Base-by-base conservation (phyloP, 1,140 invertebrate genomes). In the Ostrea edulis region DNA sequence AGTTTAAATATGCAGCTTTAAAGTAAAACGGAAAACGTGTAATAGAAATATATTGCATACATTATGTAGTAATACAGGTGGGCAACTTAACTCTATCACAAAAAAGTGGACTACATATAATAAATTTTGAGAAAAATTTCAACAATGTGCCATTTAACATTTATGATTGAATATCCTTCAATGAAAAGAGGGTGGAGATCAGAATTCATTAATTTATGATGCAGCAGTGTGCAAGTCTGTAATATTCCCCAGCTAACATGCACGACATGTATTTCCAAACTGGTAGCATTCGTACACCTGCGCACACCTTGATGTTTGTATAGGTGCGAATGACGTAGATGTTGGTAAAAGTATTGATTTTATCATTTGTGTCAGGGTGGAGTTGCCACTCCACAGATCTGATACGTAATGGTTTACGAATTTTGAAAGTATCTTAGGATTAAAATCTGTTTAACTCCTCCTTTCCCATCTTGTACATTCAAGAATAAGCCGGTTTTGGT, bases 311-410 rank as follows among this genome's bases (percentile, higher is more conserved):
- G 29, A 77, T 77, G 29, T 77, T 77, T 77, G 29, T 35, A 77
- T 77, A 77, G 68, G 68, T 77, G 68, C 22, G 25, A 77, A 22
- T 77, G 68, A 77, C 68, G 68, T 77, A 77, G 68, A 14, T 29
- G 68, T 77, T 35, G 22, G 68, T 77, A 29, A 35, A 77, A 77
- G 68, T 77, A 77, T 77, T 77, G 68, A 77, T 77, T 77, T 77
- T 77, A 35, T 77, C 68, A 4, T 77, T 77, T 77, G 22, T 35
- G 25, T 14, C 68, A 77, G 68, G 68, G 68, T 77, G 68, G 68
- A 77, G 68, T 35, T 77, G 14, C 22, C 68, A 77, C n/a, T 77
- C 25, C 68, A 77, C 68, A 25, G 25, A 77, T 77, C 68, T 77
- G 14, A 25, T 77, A 77, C 68, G 68, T 77, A 77, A 77, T 77